Base-by-base conservation (phyloP, 2,113 vertebrate genomes). In the Leuciscus idus region DNA sequence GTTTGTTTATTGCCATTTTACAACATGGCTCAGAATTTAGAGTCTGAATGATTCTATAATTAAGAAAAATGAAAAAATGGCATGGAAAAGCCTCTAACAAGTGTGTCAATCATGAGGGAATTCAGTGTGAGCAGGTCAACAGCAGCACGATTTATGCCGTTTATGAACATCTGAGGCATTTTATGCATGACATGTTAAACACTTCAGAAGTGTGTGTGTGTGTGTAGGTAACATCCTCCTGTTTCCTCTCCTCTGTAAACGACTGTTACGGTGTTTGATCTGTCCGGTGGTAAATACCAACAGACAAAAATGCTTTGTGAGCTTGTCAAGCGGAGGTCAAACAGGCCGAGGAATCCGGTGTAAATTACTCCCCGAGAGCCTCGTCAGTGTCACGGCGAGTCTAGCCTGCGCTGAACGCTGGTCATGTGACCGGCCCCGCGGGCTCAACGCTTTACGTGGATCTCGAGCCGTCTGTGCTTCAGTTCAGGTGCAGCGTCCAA, bases 311-410 rank as follows among this genome's bases (percentile, higher is more conserved):
- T 43, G 83, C 92, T 84, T 84, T 74, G 92, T 91, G 93, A 93
- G 91, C 92, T 90, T 93, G 92, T 95, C 93, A 93, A 92, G 90
- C 85, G 79, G 90, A 93, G 95, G 93, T 94, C 94, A 93, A 80
- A 92, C 92, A 90, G 86, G 85, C 91, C 94, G 93, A 90, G 90
- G 94, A 93, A 94, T 90, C 91, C 91, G 92, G 85, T 91, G 89
- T 84, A 94, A 95, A 95, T 94, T 92, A 92, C 93, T 94, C 94
- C 94, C 94, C 84, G 87, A 50, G 92, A 93, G 95, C 88, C 90
- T 91, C 73, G 91, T 92, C 90, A 89, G 92, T 92, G 91, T 93
- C 92, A 91, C 87, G 89, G 48, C 78, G 36, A 62, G 57, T 19
- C 33, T 28, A 19, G 9, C 48, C n/a, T 76, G 30, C 86, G 90